Evolutionary conservation across 2,113 vertebrate species (phyloP).

Genomic region (Toxotes jaculatrix): DNA sequence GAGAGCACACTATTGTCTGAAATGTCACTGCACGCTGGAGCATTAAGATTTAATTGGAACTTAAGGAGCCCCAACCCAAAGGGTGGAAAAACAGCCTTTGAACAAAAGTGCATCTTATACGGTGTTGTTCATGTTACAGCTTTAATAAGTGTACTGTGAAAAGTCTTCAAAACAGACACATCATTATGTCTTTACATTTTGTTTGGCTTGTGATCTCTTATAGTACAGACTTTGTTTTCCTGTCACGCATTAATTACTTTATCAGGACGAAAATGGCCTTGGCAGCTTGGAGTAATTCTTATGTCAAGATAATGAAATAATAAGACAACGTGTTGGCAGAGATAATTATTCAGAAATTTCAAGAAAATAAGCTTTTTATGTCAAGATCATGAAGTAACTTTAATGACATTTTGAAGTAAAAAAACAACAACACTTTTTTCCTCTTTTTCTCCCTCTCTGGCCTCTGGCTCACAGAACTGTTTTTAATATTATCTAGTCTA

Average conservation of each 20-base stretch:
- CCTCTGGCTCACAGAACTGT: too few relatives aligned
- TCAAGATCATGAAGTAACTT: background rate
- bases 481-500: too few relatives aligned
- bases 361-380: background rate
- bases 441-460: too few relatives aligned
- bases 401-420: background rate
- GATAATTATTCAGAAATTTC: background rate
- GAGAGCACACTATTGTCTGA: background rate
- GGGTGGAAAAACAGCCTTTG: too few relatives aligned
- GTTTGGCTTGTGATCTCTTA: background rate
- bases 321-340: background rate
- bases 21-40: too few relatives aligned
- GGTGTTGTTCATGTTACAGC: too few relatives aligned
- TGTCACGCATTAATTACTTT: background rate
- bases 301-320: slow-evolving; percentile 2
- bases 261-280: accelerated
- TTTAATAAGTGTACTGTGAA: too few relatives aligned
- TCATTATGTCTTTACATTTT: background rate
- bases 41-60: background rate
- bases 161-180: too few relatives aligned
- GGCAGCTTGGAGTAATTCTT: background rate
- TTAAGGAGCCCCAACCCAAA: too few relatives aligned
- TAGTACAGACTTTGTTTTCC: background rate
- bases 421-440: too few relatives aligned
- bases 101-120: too few relatives aligned